Percentiles rank a stretch among this genome's conserved stretches.
Conservation (phyloP, 2,113 vertebrate species). For the Leptobrachium leishanense region DNA sequence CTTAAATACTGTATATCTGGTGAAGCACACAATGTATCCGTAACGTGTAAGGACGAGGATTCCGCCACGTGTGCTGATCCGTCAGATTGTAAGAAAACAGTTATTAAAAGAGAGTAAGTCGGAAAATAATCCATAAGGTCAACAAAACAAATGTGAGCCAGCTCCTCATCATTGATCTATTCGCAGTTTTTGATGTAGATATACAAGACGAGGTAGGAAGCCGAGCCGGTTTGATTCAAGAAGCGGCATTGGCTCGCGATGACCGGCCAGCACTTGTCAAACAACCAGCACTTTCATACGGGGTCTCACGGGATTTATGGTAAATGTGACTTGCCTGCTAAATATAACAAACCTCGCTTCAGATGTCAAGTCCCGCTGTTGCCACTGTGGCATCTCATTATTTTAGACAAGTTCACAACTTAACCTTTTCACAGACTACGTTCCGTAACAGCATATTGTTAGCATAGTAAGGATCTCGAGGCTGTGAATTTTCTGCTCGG, state of each 20-base stretch:
- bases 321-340: slow-evolving; percentile 13
- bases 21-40: too few species aligned
- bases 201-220: too few species aligned
- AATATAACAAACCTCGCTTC: slow-evolving; percentile 10
- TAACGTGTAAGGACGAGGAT: too few species aligned
- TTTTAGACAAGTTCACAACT: slow-evolving; percentile 35
- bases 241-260: neutral
- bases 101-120: too few species aligned
- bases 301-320: neutral
- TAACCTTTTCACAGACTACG: slow-evolving; percentile 15
- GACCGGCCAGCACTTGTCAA: neutral
- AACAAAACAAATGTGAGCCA: too few species aligned
- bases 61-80: too few species aligned
- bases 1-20: too few species aligned
- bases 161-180: too few species aligned
- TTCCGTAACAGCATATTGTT: slow-evolving; percentile 15
- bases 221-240: neutral
- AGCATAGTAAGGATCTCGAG: slow-evolving; percentile 25
- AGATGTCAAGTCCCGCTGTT: slow-evolving; percentile 33
- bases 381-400: slow-evolving; percentile 31
- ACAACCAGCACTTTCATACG: neutral
- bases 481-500: slow-evolving; percentile 2
- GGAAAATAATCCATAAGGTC: too few species aligned
- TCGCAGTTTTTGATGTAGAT: too few species aligned
- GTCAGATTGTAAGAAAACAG: too few species aligned